phyloP scores from a whole-genome alignment of 2,113 vertebrate species.

The Phoxinus phoxinus region DNA sequence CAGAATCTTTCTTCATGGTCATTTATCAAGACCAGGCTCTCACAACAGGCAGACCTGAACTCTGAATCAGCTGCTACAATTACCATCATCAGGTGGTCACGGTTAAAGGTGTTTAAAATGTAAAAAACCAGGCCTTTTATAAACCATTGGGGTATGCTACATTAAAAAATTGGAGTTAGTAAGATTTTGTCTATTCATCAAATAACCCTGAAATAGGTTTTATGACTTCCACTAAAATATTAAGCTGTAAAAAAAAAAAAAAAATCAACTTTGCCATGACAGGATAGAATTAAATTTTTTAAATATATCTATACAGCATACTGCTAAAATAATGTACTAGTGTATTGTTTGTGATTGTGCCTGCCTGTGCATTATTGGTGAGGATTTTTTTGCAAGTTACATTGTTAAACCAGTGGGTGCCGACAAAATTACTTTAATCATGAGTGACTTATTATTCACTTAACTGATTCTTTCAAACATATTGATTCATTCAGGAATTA shows the following conservation, averaged over 20 bases:
- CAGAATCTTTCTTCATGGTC: constrained; percentile 44
- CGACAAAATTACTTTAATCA: neutral
- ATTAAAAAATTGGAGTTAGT: no score
- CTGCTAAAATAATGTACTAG: no score
- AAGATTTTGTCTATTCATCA: no score
- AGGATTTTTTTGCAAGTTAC: neutral
- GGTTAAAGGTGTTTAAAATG: constrained; percentile 14
- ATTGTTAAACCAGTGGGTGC: neutral
- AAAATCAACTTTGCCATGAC: no score
- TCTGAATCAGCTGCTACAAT: constrained; percentile 54
- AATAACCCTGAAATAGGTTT: no score
- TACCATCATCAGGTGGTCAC: constrained; percentile 46
- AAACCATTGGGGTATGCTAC: neutral
- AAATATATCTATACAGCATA: no score
- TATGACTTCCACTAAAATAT: no score
- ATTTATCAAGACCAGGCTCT: constrained; percentile 52
- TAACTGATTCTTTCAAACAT: neutral
- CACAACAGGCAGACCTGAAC: constrained; percentile 38
- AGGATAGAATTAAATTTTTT: no score
- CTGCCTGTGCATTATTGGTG: neutral
- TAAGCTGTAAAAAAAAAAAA: neutral
- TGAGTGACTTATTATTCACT: neutral
- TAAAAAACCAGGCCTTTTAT: constrained; percentile 40
- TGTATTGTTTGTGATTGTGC: no score
- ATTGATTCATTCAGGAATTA: neutral